Conservation (phyloP, 2,797 vertebrate species). For the Chiloscyllium punctatum region DNA sequence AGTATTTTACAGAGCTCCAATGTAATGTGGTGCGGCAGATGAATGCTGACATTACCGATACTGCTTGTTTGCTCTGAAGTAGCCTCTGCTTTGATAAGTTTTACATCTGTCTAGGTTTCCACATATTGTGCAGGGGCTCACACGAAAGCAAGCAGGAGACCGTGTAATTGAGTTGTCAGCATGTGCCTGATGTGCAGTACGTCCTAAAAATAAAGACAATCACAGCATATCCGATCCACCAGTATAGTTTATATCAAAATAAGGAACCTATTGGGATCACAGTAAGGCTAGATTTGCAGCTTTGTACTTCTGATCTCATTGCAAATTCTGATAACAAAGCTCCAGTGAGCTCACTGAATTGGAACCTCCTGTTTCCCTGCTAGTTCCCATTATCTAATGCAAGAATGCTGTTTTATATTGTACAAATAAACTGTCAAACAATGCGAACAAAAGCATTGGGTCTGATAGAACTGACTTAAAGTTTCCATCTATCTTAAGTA, state of each 20-base stretch:
- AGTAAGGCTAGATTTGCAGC: background rate
- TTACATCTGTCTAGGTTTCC: background rate
- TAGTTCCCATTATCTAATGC: background rate
- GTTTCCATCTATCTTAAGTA: background rate
- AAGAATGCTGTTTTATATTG: background rate
- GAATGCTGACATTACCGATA: background rate
- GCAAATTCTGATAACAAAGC: background rate
- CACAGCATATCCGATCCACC: background rate
- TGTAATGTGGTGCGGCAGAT: background rate
- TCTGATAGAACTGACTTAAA: background rate
- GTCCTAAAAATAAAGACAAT: background rate
- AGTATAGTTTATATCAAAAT: background rate
- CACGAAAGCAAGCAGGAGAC: background rate
- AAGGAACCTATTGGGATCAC: background rate
- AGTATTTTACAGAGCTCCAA: background rate
- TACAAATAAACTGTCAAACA: background rate
- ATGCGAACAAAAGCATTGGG: background rate
- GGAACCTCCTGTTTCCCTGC: background rate
- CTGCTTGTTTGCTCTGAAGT: background rate
- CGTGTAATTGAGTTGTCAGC: background rate
- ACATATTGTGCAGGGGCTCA: background rate
- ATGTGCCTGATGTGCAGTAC: background rate
- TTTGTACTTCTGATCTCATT: background rate
- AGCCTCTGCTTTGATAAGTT: background rate
- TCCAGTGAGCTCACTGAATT: no score